Evolutionary conservation across 2,888 invertebrate genomes (phyloP).

Genomic region (Dromius quadrimaculatus): DNA sequence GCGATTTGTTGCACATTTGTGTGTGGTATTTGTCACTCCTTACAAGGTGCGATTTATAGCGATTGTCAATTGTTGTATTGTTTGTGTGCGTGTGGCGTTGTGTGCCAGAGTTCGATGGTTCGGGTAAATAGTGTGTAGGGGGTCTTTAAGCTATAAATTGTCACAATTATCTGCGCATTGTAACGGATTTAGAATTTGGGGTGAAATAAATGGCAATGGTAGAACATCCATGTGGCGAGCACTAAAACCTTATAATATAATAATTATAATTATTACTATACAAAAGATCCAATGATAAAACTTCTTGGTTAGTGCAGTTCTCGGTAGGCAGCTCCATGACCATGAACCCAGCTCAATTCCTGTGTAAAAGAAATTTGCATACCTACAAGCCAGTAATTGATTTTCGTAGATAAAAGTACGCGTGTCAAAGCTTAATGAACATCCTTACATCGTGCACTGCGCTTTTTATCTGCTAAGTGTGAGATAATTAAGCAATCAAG

Average conservation of each 20-base stretch:
- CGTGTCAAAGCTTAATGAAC: slow-evolving; percentile 42
- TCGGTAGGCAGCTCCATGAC: neutral
- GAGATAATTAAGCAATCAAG: slow-evolving; percentile 43
- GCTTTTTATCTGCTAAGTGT: slow-evolving; percentile 30
- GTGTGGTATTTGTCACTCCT: slow-evolving; percentile 46
- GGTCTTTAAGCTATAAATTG: slow-evolving; percentile 30
- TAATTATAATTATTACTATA: too few species aligned
- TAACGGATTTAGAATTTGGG: slow-evolving; percentile 8
- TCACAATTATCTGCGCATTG: slow-evolving; percentile 18
- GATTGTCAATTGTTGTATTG: slow-evolving; percentile 20
- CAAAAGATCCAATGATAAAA: too few species aligned
- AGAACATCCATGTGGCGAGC: too few species aligned
- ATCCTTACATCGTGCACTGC: slow-evolving; percentile 14
- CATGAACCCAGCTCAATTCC: slow-evolving; percentile 24
- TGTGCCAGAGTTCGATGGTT: slow-evolving; percentile 33
- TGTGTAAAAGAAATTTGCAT: slow-evolving; percentile 30
- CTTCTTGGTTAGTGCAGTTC: neutral
- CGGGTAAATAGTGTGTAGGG: slow-evolving; percentile 31
- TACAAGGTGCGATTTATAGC: slow-evolving; percentile 45
- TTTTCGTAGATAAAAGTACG: slow-evolving; percentile 36
- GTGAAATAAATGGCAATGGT: neutral
- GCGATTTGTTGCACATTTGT: slow-evolving; percentile 41
- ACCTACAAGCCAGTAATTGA: slow-evolving; percentile 22
- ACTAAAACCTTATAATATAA: too few species aligned
- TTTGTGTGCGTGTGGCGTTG: slow-evolving; percentile 14